Conservation (phyloP, 2,888 invertebrate species). For the Acrobasis consociella region DNA sequence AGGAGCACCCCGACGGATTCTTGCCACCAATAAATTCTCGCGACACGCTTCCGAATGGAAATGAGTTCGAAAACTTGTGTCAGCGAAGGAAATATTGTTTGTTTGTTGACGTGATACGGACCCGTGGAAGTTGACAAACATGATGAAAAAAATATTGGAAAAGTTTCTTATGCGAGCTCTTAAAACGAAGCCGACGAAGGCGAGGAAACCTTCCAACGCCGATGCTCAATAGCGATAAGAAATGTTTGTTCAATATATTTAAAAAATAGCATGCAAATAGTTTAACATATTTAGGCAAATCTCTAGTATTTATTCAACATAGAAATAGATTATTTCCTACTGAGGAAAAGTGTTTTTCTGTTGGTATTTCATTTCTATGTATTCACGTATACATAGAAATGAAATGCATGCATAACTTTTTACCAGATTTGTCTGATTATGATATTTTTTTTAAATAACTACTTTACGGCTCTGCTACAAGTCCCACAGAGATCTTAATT, state of each 20-base stretch:
- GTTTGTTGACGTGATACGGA: constrained; percentile 66
- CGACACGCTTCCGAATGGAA: constrained; percentile 59
- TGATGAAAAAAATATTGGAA: constrained; percentile 77
- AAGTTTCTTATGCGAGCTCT: constrained; percentile 58
- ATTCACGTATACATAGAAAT: too few relatives aligned
- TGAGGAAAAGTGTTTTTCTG: too few relatives aligned
- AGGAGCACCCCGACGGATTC: constrained; percentile 46
- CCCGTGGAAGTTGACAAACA: constrained; percentile 62
- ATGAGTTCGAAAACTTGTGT: constrained; percentile 66
- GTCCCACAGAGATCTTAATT: too few relatives aligned
- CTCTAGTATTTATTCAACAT: background rate
- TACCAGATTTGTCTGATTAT: too few relatives aligned
- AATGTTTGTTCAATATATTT: constrained; percentile 5
- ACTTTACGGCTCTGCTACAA: too few relatives aligned
- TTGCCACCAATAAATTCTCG: constrained; percentile 56
- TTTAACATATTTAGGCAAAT: background rate
- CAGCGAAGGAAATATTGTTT: constrained; percentile 65
- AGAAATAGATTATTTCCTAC: background rate
- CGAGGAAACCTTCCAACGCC: constrained; percentile 30
- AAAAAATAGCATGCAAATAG: background rate
- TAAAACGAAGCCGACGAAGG: constrained; percentile 49
- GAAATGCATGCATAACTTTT: too few relatives aligned
- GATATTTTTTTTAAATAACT: too few relatives aligned
- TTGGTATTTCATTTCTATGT: too few relatives aligned
- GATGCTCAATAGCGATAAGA: constrained; percentile 5